Conservation (phyloP, 1,140 invertebrate genomes). For the Dryas iulia region DNA sequence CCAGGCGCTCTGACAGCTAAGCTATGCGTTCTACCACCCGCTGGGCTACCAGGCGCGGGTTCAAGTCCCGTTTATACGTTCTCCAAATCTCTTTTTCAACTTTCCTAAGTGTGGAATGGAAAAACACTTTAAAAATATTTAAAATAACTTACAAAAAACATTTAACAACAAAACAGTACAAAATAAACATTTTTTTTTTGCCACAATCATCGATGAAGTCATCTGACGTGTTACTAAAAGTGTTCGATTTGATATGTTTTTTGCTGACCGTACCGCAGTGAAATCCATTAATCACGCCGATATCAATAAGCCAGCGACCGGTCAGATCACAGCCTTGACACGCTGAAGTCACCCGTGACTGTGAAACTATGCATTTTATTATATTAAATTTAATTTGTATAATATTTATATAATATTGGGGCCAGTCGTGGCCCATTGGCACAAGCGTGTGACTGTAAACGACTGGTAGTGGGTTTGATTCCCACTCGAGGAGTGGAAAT, state of each 20-base stretch:
- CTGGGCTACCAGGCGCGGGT: no score
- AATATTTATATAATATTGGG: no score
- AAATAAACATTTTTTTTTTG: not conserved
- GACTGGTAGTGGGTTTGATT: not conserved
- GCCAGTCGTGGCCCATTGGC: no score
- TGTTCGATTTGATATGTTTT: not conserved
- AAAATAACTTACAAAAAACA: no score
- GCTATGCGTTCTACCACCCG: no score
- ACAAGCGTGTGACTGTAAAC: not conserved
- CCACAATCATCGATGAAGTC: not conserved
- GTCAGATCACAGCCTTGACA: not conserved
- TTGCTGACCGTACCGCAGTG: slow-evolving; percentile 3
- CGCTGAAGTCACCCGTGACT: slow-evolving; percentile 14
- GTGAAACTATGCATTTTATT: not conserved
- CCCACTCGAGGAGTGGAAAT: no score
- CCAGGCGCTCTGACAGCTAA: no score
- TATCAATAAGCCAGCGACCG: slow-evolving; percentile 25
- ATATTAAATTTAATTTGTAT: not conserved
- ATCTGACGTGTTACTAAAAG: not conserved
- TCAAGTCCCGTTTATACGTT: no score
- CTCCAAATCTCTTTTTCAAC: no score
- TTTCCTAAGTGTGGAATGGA: no score
- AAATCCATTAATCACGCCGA: slow-evolving; percentile 21
- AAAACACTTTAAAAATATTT: no score
- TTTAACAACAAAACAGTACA: not conserved